Evolutionary conservation across 2,797 vertebrate genomes (phyloP).

Genomic region (Acridotheres tristis): DNA sequence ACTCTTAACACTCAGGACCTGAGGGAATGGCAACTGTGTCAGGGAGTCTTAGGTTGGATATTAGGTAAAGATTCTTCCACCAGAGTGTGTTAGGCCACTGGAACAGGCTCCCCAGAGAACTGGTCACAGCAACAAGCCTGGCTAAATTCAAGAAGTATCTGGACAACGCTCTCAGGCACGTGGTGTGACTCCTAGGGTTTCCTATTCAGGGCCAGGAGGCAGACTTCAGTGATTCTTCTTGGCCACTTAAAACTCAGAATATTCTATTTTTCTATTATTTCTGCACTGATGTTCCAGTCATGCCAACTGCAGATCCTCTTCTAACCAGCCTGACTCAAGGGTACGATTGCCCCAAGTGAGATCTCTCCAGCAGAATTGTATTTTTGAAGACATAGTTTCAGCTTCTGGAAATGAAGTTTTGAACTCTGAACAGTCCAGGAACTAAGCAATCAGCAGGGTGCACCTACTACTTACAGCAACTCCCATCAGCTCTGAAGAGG

Average conservation of each 20-base stretch:
- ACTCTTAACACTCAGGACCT: background rate
- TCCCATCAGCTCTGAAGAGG: background rate
- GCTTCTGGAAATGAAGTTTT: background rate
- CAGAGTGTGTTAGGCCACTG: accelerated
- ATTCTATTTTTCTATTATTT: background rate
- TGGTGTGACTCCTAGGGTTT: background rate
- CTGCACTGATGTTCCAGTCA: background rate
- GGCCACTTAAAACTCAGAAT: background rate
- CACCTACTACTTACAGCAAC: background rate
- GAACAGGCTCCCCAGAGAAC: background rate
- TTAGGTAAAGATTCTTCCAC: background rate
- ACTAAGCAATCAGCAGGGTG: background rate
- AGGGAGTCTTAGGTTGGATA: no score
- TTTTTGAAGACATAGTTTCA: background rate
- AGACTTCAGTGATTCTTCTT: background rate
- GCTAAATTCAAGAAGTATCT: background rate
- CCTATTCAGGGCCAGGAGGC: background rate
- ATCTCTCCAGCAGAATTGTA: background rate
- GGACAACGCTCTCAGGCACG: background rate
- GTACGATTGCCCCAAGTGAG: background rate
- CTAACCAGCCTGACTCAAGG: background rate
- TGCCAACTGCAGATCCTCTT: background rate
- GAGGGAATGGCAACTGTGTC: background rate
- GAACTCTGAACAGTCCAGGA: background rate
- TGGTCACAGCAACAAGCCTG: background rate